These are phyloP conservation scores for Eubasilissa regina DNA, from an alignment of 1,140 invertebrate species.

Conservation along the genomic window DNA sequence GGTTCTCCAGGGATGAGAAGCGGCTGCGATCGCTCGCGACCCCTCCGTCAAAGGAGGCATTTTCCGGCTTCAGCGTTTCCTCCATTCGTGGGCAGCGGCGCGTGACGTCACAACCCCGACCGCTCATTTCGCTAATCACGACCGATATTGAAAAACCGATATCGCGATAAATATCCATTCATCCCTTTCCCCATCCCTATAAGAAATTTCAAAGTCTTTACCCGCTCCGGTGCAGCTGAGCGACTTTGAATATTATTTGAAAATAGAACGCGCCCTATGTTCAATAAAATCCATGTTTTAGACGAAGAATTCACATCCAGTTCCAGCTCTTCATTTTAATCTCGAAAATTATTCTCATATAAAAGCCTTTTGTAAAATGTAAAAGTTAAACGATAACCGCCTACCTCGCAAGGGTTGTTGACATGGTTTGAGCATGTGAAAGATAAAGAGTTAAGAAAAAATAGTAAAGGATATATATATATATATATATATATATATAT, in stretches of 20 bases:
- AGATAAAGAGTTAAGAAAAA: no score
- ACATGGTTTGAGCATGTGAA: no score
- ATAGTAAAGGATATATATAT: no score
- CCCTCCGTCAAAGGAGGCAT: constrained; percentile 32
- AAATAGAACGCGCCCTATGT: no score
- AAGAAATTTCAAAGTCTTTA: constrained; percentile 45
- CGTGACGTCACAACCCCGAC: constrained; percentile 41
- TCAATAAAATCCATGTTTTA: no score
- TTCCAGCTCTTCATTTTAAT: no score
- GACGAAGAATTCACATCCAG: no score
- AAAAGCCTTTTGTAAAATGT: no score
- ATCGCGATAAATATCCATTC: constrained; percentile 42
- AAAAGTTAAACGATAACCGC: no score
- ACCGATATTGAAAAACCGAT: constrained; percentile 48
- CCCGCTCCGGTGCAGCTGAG: constrained; percentile 8
- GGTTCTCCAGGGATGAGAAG: neutral
- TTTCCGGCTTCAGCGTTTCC: neutral
- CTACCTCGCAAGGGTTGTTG: no score
- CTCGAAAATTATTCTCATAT: no score
- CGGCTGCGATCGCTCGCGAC: neutral
- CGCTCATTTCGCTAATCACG: constrained; percentile 46
- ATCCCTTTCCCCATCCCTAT: constrained; percentile 10
- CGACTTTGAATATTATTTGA: neutral
- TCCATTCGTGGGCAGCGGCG: constrained; percentile 19
- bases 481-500: no score